Base-by-base conservation (phyloP, 2,113 vertebrate species). In the Neolamprologus sp. region DNA sequence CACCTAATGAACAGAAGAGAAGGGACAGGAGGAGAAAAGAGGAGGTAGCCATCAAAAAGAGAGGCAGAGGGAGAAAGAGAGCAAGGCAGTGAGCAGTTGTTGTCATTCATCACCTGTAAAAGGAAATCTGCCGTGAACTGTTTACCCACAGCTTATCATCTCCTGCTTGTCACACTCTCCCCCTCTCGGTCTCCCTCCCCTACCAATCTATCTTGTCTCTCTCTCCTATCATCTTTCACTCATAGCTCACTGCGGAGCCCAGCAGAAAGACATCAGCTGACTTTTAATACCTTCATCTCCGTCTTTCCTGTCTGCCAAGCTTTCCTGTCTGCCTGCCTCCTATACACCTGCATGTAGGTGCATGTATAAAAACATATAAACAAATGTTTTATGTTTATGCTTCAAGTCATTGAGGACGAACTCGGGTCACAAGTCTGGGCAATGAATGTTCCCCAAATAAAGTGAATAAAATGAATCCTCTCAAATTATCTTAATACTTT, bases 81-180 rank as follows among this genome's bases (percentile, higher is more conserved):
- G 84, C 2, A 84, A 45, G 83, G 85, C 40, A 85, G 85, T 63
- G 81, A 92, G 90, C 88, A 45, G 92, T 91, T 94, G 93, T 94
- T 96, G 94, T 94, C 92, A 95, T 96, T 94, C 93, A 95, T 95
- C 94, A 94, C 90, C 90, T 89, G 92, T 81, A 89, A 93, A 92
- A 88, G 87, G 87, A 94, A 95, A 94, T 95, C 93, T 94, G 92
- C 91, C 81, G 71, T 93, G 90, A 96, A 95, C 94, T 94, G 92
- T 93, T 96, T 95, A 93, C 92, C 92, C 94, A 91, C 87, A 90
- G 90, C 91, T 94, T 93, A 94, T 95, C 92, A 90, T 93, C 88
- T 90, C 87, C 88, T 91, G 94, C 91, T 90, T 91, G 91, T 94
- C 93, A 91, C 81, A 83, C 63, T 84, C 91, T 60, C 37, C 87